Evolutionary conservation across 2,113 vertebrate genomes (phyloP), one percentile per base, ranked within the genome.

Genomic region (Pachycephala philippinensis): DNA sequence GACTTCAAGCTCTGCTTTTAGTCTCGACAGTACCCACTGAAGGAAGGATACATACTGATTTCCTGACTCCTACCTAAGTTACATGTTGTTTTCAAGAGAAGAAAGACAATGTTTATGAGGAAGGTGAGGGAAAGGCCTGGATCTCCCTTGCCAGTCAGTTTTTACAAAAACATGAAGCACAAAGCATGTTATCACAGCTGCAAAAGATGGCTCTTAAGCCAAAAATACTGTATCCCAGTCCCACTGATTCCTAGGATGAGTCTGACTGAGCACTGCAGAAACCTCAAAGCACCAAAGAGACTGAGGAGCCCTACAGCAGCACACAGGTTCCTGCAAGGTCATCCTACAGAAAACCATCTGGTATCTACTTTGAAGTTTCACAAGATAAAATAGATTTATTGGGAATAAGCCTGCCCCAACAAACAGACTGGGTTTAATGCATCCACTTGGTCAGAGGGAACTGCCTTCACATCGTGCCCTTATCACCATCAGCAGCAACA

Each of bases 401-500:
- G 2, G 44, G 27, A 93, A 56, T 21, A 9, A 72, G 53, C 44
- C 63, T 80, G 18, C 27, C 63, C 44, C 45, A 54, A 26, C 47
- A 50, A 56, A 53, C 0, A 78, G 37, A 31, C 8, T 33, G 44
- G 19, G 14, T 11, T 74, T 76, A 64, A 60, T 15, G 8, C 0
- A 12, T 11, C 27, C 27, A 3, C 40, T 23, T 64, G 74, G 50
- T 64, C 53, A 69, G 54, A 42, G 5, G 4, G 31, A 54, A n/a
- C n/a, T 31, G 57, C 28, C n/a, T 49, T 63, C 26, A 9, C 4
- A 20, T 13, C 0, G 0, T 30, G 66, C 28, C 47, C n/a, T 63
- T 28, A 19, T 3, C 6, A 2, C 44, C 23, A 16, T 4, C 1
- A 54, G n/a, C 20, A 77, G 64, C 31, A 20, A 37, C 0, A 1